Base-by-base conservation (phyloP, 2,888 invertebrate genomes). In the Drosophila kanekoi region DNA sequence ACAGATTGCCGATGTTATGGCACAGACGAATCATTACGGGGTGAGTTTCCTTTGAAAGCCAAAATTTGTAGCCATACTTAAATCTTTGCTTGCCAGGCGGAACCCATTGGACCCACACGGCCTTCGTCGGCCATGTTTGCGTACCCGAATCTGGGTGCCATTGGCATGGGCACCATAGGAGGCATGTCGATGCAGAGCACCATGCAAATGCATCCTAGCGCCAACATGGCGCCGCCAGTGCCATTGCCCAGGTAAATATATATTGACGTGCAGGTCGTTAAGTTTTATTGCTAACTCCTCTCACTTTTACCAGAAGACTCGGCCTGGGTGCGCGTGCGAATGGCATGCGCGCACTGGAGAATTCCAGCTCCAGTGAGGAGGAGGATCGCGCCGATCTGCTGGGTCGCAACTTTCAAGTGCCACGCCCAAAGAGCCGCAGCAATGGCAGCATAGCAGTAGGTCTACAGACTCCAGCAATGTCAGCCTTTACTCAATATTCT, bases 1-100 rank as follows among this genome's bases (percentile, higher is more conserved):
- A 0, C 97, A 97, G 86, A 96, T 97, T 53, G 96, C 97, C 0
- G 97, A 98, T 89, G 97, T 96, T 0, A 96, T 97, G 96, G 96
- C 96, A 0, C 96, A 96, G 80, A 95, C 96, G 0, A 96, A 96
- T 89, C 96, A 97, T 81, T 97, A 97, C 89, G 97, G 96, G 87
- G 97, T 97, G 91, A 94, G 95, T 92, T 51, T 5, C 2, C 41
- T n/a, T 16, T 35, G 3, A 4, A 18, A 3, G 9, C 20, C 0
- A 28, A 0, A 5, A 16, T 0, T 16, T 3, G 6, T 4, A 28
- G 18, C 4, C 3, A 8, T 23, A 1, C 8, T 5, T 52, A 35
- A 33, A 33, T 4, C 23, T 4, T 48, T 49, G 2, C 11, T 59
- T 52, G 60, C 18, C 93, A 97, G 94, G 95, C 95, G n/a, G 95